These are phyloP conservation scores for Xiphorhynchus elegans DNA, from an alignment of 2,113 vertebrate species.

Conservation along the genomic window DNA sequence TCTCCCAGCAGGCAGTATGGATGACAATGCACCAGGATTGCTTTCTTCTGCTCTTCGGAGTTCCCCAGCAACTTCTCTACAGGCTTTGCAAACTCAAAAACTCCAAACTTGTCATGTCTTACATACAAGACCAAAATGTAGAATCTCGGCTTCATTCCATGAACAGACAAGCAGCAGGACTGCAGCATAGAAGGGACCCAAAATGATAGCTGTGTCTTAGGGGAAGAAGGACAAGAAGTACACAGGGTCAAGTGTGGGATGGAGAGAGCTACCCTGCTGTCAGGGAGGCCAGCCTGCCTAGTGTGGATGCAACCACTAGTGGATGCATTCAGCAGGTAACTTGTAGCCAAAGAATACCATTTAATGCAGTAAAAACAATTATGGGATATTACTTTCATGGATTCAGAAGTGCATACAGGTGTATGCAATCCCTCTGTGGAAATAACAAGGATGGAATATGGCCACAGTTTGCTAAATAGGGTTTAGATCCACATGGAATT, in stretches of 20 bases:
- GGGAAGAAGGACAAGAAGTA: neutral
- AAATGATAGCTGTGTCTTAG: neutral
- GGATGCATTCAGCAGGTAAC: neutral
- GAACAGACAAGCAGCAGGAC: neutral
- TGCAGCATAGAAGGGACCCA: neutral
- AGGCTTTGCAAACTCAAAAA: neutral
- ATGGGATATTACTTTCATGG: neutral
- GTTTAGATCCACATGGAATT: neutral
- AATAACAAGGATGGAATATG: neutral
- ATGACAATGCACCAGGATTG: neutral
- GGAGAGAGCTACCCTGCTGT: neutral
- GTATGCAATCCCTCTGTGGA: neutral
- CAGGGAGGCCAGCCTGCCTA: neutral
- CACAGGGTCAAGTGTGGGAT: neutral
- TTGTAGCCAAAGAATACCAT: neutral
- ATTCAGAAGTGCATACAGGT: fast-evolving
- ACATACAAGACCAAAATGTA: neutral
- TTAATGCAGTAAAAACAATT: neutral
- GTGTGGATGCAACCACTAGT: neutral
- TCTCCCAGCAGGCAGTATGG: neutral
- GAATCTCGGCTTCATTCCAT: neutral
- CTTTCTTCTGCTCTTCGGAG: neutral
- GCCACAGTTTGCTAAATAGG: neutral
- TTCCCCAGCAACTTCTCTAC: neutral
- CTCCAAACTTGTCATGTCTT: neutral